A percentile compares a stretch with the other conserved stretches of the same genome.
Evolutionary conservation across 2,888 invertebrate genomes (phyloP).

Genomic region (Sarcophaga carnaria): DNA sequence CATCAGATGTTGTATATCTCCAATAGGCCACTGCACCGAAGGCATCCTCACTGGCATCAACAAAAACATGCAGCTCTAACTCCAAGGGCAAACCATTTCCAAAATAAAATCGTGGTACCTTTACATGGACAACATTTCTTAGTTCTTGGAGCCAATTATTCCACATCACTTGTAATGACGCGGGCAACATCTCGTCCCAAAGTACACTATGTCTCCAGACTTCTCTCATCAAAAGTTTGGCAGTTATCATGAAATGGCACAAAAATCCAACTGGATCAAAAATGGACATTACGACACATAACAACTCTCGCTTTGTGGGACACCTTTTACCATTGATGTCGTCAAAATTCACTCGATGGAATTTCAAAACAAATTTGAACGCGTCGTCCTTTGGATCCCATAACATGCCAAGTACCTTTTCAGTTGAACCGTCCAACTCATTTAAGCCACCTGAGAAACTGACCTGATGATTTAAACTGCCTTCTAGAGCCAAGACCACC

Average conservation of each 20-base stretch:
- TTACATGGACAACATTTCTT: background rate
- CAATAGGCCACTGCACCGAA: background rate
- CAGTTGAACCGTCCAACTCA: background rate
- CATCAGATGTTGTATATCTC: too few relatives aligned
- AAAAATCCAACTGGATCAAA: slow-evolving; percentile 15
- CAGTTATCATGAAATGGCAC: slow-evolving; percentile 14
- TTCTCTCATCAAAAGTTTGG: slow-evolving; percentile 3
- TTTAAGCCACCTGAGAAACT: too few relatives aligned
- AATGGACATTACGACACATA: slow-evolving; percentile 5
- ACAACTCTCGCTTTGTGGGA: background rate
- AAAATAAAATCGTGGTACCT: too few relatives aligned
- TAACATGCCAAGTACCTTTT: slow-evolving; percentile 13
- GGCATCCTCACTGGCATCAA: background rate
- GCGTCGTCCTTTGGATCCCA: slow-evolving; percentile 3
- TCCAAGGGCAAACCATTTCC: too few relatives aligned
- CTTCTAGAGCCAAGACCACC: slow-evolving; percentile 20
- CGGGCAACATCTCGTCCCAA: background rate
- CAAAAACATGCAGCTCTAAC: too few relatives aligned
- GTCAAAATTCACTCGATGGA: too few relatives aligned
- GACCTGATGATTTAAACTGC: background rate
- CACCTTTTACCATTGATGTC: too few relatives aligned
- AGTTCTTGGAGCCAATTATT: too few relatives aligned
- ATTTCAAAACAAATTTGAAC: background rate
- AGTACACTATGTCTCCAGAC: background rate
- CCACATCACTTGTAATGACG: too few relatives aligned